A percentile compares a stretch with the other conserved stretches of the same genome.
phyloP scores from a whole-genome alignment of 2,888 invertebrate species.

The Orthosia cruda region DNA sequence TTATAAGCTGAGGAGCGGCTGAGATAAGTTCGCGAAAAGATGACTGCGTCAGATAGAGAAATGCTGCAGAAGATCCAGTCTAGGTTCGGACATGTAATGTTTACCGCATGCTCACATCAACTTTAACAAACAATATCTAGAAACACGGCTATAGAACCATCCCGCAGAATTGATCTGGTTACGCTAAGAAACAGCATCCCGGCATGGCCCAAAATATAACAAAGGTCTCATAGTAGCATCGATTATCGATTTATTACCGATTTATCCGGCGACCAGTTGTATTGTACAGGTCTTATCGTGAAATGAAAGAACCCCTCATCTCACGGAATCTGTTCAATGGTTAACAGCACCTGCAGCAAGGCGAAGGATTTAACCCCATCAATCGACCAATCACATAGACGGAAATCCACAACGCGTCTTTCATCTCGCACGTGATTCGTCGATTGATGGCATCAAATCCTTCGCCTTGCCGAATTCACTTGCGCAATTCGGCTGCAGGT shows the following conservation, averaged over 20 bases:
- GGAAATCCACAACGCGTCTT: too few species aligned
- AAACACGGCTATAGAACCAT: too few species aligned
- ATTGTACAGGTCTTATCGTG: not conserved
- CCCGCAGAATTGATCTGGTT: too few species aligned
- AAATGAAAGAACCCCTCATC: not conserved
- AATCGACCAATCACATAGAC: too few species aligned
- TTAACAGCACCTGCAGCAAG: too few species aligned
- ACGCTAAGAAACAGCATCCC: too few species aligned
- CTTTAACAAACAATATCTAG: too few species aligned
- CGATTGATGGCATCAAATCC: too few species aligned
- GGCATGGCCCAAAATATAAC: not conserved
- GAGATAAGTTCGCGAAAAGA: constrained; percentile 24
- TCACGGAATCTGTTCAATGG: not conserved
- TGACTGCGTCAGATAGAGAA: not conserved
- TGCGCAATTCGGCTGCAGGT: too few species aligned
- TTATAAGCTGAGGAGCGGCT: not conserved
- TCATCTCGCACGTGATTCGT: too few species aligned
- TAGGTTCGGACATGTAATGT: not conserved
- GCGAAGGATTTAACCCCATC: too few species aligned
- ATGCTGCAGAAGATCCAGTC: not conserved
- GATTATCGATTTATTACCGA: not conserved
- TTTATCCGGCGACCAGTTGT: not conserved
- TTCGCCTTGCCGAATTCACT: too few species aligned
- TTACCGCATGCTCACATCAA: not conserved
- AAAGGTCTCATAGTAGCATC: not conserved